These are phyloP conservation scores for Zoanthus sansibaricus DNA, from an alignment of 92 coral and sea anemone species.

Conservation along the genomic window DNA sequence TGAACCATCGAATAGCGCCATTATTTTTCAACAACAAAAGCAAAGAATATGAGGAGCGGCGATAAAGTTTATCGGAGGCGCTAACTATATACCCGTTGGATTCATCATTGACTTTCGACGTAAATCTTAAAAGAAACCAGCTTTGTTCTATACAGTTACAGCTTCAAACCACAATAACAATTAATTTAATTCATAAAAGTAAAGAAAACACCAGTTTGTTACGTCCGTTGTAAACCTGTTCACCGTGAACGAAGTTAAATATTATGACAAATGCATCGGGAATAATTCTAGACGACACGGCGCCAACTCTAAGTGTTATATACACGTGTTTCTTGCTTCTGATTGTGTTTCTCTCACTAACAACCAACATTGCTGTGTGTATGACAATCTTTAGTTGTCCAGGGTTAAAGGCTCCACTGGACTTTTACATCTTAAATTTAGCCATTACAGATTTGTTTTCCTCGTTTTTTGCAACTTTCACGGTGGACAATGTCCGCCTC, in stretches of 20 bases:
- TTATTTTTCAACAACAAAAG: not conserved
- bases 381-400: constrained; percentile 69
- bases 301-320: constrained; percentile 52
- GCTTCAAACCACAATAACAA: not conserved
- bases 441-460: constrained; percentile 75
- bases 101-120: not conserved
- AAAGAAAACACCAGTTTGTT: not conserved
- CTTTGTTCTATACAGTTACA: not conserved
- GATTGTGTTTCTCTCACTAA: constrained; percentile 66
- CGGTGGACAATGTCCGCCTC: constrained; percentile 83
- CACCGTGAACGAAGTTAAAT: not conserved
- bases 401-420: constrained; percentile 55
- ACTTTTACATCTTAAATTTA: constrained; percentile 70
- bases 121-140: not conserved
- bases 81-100: not conserved
- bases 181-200: not conserved
- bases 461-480: constrained; percentile 79
- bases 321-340: constrained; percentile 62
- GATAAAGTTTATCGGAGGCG: not conserved
- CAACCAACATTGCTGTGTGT: constrained; percentile 70
- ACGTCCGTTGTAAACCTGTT: not conserved
- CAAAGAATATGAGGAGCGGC: not conserved
- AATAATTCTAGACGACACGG: constrained; percentile 7
- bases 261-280: constrained; percentile 38
- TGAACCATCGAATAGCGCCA: not conserved